Percentiles rank a stretch among this genome's conserved stretches.
These are phyloP conservation scores for Aeoliscus strigatus DNA, from an alignment of 2,797 vertebrate genomes.

Conservation along the genomic window DNA sequence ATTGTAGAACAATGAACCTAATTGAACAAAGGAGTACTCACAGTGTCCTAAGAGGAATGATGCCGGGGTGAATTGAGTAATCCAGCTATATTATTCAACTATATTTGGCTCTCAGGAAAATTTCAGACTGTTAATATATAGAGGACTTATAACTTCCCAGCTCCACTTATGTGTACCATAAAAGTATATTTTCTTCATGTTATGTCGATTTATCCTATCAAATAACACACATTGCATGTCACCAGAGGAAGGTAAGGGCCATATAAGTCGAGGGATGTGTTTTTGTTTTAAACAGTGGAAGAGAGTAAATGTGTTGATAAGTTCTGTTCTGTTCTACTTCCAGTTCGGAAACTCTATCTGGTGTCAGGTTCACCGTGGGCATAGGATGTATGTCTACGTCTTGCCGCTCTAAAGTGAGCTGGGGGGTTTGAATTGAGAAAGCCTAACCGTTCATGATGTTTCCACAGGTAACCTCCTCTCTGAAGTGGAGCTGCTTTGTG, in stretches of 20 bases:
- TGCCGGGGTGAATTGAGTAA: too few relatives aligned
- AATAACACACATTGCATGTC: too few relatives aligned
- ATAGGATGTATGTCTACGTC: conserved; percentile 29
- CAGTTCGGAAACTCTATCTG: conserved; percentile 36
- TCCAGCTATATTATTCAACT: neutral
- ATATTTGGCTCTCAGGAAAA: too few relatives aligned
- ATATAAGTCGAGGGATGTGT: conserved; percentile 20
- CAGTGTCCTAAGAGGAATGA: neutral
- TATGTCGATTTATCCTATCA: too few relatives aligned
- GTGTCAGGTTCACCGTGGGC: conserved; percentile 33
- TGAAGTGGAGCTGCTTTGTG: conserved; percentile 33
- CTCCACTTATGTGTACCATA: too few relatives aligned
- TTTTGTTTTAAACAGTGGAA: conserved; percentile 40
- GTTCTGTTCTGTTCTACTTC: conserved; percentile 26
- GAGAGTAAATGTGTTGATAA: conserved; percentile 22
- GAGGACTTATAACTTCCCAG: too few relatives aligned
- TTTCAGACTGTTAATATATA: too few relatives aligned
- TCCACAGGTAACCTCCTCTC: conserved; percentile 48
- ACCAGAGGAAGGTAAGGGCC: neutral
- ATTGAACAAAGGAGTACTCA: conserved; percentile 20
- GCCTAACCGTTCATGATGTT: conserved; percentile 32
- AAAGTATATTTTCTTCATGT: too few relatives aligned
- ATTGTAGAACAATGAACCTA: conserved; percentile 43
- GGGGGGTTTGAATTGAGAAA: conserved; percentile 18
- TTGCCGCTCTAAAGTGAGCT: conserved; percentile 7